phyloP scores from a whole-genome alignment of 2,797 vertebrate species.

The Anomalospiza imberbis region DNA sequence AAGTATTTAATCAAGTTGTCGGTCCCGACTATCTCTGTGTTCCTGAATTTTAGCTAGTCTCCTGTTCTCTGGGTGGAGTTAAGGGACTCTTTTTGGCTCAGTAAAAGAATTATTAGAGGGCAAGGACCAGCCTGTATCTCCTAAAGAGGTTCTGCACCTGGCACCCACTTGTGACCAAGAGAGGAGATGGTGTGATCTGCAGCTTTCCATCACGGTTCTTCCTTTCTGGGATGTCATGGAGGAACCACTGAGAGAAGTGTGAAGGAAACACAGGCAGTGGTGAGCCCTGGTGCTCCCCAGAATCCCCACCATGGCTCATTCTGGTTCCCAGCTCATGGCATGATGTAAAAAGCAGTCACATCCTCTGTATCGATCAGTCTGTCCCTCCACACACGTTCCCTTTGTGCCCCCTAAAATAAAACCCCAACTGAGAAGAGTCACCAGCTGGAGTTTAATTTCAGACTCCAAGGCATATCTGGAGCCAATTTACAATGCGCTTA shows the following conservation, averaged over 20 bases:
- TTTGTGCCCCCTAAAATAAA: slow-evolving; percentile 10
- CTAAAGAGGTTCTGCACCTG: neutral
- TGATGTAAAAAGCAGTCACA: neutral
- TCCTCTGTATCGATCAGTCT: neutral
- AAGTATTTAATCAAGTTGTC: neutral
- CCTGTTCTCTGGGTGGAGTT: neutral
- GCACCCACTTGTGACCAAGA: neutral
- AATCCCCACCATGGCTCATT: fast-evolving
- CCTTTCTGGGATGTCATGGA: neutral
- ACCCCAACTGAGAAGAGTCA: slow-evolving; percentile 10
- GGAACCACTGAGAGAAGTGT: neutral
- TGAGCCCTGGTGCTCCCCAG: neutral
- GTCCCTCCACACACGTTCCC: neutral
- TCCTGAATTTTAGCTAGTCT: neutral
- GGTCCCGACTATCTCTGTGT: neutral
- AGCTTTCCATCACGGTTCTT: neutral
- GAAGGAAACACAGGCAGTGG: neutral
- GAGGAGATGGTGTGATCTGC: neutral
- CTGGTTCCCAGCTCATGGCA: neutral
- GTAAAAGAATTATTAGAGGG: neutral
- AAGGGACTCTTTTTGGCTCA: neutral
- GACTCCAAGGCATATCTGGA: slow-evolving; percentile 45
- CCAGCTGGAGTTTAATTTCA: slow-evolving; percentile 58
- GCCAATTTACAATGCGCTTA: slow-evolving; percentile 60
- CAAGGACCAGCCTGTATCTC: neutral